Evolutionary conservation across 2,113 vertebrate species (phyloP).

Genomic region (Sarotherodon lohbergeri): DNA sequence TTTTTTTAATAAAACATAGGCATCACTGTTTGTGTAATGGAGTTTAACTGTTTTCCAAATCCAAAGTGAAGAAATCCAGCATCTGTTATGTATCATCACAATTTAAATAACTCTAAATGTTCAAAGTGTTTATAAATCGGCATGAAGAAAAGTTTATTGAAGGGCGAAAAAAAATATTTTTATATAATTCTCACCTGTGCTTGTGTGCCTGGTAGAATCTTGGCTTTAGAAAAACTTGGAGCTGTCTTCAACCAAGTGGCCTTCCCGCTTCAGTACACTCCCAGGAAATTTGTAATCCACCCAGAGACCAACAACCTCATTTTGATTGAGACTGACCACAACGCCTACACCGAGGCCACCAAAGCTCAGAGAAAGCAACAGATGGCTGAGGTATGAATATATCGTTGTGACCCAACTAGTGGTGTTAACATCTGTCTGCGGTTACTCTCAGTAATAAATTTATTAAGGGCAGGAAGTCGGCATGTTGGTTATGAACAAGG

Average conservation of each 20-base stretch:
- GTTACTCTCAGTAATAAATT: not conserved
- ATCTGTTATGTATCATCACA: not conserved
- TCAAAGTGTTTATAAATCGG: not conserved
- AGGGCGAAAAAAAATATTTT: not conserved
- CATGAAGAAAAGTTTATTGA: not conserved
- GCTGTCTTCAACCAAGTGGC: conserved; percentile 99
- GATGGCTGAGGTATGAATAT: conserved; percentile 88
- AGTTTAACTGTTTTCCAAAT: not conserved
- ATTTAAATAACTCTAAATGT: not conserved
- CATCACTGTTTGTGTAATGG: not conserved
- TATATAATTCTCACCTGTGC: not conserved
- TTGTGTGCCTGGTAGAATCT: conserved; percentile 76
- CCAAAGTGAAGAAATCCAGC: not conserved
- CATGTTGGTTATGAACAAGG: not conserved
- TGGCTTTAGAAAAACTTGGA: conserved; percentile 95
- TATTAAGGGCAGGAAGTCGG: not conserved
- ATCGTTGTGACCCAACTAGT: not conserved
- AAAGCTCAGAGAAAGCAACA: conserved; percentile 98
- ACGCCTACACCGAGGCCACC: conserved; percentile 95
- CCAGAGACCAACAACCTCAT: conserved; percentile 95
- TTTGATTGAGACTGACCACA: conserved; percentile 96
- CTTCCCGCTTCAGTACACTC: conserved; percentile 93
- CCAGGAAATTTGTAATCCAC: conserved; percentile 96
- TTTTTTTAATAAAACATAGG: not conserved
- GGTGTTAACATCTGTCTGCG: not conserved